Base-by-base conservation (phyloP, 1,140 invertebrate genomes). In the Drosophila sucinea region DNA sequence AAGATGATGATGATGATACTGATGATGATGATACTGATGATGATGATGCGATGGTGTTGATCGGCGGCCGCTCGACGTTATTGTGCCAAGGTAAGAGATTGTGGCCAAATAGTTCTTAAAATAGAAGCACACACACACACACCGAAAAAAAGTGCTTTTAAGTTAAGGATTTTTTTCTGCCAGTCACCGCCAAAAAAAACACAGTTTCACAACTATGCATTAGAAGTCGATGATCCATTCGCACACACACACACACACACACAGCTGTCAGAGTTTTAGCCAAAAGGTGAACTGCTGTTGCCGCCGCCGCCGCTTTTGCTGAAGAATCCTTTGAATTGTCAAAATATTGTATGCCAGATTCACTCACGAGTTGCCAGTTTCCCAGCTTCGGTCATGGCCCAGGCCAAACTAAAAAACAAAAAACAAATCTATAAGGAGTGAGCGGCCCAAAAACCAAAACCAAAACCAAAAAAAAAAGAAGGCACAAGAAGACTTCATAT, bases 281-380 rank as follows among this genome's bases (percentile, higher is more conserved):
- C 81, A 80, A 87, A 86, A 87, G 83, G 84, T 79, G 77, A 79
- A 51, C 35, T 38, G 35, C 10, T 38, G 61, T 73, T 60, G 60
- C 38, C 29, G 41, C 67, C 40, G 67, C 44, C 23, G 67, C 47
- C 17, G 63, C 56, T 30, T 67, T 60, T 60, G 67, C 63, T 87
- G 67, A 87, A 87, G 84, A 87, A 87, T 87, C 83, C 83, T 87
- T 87, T 83, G 83, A 81, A 83, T 87, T 87, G 83, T 87, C 83
- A 87, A 87, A 87, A 87, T 87, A 87, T 87, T 87, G 83, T 83
- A 87, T 82, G 83, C 83, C 83, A 81, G 75, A 81, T 70, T 79
- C 74, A 77, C 78, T 85, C 81, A 87, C 83, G 80, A 87, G 71
- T 68, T 76, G 68, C 55, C 54, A 35, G 29, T 44, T 70, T 70